phyloP scores from a whole-genome alignment of 2,888 invertebrate genomes.

The Micropterix aruncella region DNA sequence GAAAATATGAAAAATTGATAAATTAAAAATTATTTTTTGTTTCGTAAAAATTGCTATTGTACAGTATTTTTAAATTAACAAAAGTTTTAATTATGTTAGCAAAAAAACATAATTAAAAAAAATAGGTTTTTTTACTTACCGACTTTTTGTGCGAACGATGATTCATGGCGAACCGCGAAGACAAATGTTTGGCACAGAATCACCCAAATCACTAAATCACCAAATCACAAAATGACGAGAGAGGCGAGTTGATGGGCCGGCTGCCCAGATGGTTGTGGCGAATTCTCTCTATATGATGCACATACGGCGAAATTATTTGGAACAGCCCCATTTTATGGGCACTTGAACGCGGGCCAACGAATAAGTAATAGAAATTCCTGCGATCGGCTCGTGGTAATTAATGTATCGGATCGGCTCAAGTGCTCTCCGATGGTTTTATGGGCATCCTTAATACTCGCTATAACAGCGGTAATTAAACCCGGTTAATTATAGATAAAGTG shows the following conservation, averaged over 20 bases:
- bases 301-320: background rate
- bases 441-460: no score
- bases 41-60: no score
- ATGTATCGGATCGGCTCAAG: background rate
- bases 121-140: no score
- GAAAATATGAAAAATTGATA: no score
- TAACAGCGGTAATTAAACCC: no score
- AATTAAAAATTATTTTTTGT: no score
- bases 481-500: no score
- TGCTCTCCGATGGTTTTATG: background rate
- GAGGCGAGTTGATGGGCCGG: no score
- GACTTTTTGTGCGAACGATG: background rate
- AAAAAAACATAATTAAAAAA: background rate
- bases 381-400: background rate
- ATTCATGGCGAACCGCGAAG: background rate
- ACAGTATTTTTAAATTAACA: no score
- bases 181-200: no score
- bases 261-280: background rate
- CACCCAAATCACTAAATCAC: background rate
- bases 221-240: background rate
- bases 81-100: no score
- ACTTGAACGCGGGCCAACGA: background rate
- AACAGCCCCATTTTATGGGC: background rate
- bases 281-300: background rate
- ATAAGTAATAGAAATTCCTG: background rate